A percentile compares a stretch with the other conserved stretches of the same genome.
phyloP scores from a whole-genome alignment of 2,797 vertebrate genomes.

The Adrianichthys oophorus region DNA sequence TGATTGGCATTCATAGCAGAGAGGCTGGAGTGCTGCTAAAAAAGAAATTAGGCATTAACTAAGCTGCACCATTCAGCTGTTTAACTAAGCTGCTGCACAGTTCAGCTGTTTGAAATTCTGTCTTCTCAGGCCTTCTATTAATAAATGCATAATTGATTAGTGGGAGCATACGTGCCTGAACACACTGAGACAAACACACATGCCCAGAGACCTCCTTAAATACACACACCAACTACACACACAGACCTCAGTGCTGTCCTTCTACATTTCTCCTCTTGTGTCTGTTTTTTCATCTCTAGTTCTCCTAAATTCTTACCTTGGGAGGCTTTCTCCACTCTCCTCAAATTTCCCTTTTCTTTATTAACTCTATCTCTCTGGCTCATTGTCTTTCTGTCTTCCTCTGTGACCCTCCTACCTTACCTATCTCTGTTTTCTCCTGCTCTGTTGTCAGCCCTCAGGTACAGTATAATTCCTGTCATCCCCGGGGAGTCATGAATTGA shows the following conservation, averaged over 20 bases:
- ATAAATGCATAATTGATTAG: slow-evolving; percentile 81
- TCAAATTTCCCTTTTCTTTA: slow-evolving; percentile 29
- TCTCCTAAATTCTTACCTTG: slow-evolving; percentile 50
- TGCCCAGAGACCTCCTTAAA: slow-evolving; percentile 32
- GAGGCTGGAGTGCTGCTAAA: slow-evolving; percentile 75
- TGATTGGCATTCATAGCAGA: slow-evolving; percentile 79
- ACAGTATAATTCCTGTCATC: slow-evolving; percentile 76
- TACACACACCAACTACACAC: slow-evolving; percentile 32
- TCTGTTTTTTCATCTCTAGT: slow-evolving; percentile 35
- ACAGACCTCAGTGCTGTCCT: slow-evolving; percentile 31
- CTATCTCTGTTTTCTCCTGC: slow-evolving; percentile 45
- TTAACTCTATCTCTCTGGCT: slow-evolving; percentile 43
- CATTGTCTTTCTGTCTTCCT: slow-evolving; percentile 33
- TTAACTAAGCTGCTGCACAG: slow-evolving; percentile 77
- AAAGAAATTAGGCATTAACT: slow-evolving; percentile 81
- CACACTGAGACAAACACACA: slow-evolving; percentile 63
- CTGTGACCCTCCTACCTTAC: slow-evolving; percentile 50
- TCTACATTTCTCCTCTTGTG: slow-evolving; percentile 27
- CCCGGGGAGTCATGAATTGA: slow-evolving; percentile 76
- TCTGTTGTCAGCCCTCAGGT: slow-evolving; percentile 66
- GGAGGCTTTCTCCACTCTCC: slow-evolving; percentile 27
- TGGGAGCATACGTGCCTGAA: slow-evolving; percentile 69
- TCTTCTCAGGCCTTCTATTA: slow-evolving; percentile 80
- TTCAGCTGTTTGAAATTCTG: slow-evolving; percentile 79
- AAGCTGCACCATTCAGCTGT: slow-evolving; percentile 80